These are phyloP conservation scores for Cygnus atratus DNA, from an alignment of 2,113 vertebrate genomes.

Conservation along the genomic window DNA sequence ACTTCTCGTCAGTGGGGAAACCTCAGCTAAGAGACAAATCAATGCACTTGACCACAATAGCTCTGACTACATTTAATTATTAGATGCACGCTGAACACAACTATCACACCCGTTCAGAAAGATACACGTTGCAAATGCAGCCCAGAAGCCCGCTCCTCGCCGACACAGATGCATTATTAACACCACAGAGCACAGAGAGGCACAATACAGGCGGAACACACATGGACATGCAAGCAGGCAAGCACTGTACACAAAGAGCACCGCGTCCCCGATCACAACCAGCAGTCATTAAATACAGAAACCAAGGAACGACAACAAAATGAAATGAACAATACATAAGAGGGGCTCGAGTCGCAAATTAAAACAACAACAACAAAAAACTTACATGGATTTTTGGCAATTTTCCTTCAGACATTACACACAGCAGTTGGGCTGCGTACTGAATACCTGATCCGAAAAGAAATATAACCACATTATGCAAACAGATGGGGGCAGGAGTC, in stretches of 20 bases:
- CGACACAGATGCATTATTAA: fast-evolving
- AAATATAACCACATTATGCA: slow-evolving; percentile 57
- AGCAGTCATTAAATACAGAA: background rate
- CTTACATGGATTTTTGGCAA: slow-evolving; percentile 66
- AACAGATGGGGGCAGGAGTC: slow-evolving; percentile 12
- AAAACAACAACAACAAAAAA: background rate
- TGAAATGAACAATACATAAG: background rate
- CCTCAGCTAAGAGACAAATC: fast-evolving
- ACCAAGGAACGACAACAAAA: background rate
- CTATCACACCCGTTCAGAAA: background rate
- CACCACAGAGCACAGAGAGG: background rate
- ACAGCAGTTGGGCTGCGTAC: slow-evolving; percentile 61
- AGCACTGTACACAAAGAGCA: background rate
- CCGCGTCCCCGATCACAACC: background rate
- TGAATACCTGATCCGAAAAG: slow-evolving; percentile 65
- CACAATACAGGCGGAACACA: background rate
- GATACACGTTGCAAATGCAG: fast-evolving
- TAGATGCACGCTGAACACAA: fast-evolving
- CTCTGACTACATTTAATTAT: background rate
- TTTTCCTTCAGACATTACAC: slow-evolving; percentile 70
- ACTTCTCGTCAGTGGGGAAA: background rate
- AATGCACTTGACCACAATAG: background rate
- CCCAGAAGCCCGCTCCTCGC: background rate
- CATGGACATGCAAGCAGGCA: background rate
- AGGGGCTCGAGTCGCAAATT: background rate